phyloP scores from a whole-genome alignment of 2,888 invertebrate genomes.

The Bombylius discolor region DNA sequence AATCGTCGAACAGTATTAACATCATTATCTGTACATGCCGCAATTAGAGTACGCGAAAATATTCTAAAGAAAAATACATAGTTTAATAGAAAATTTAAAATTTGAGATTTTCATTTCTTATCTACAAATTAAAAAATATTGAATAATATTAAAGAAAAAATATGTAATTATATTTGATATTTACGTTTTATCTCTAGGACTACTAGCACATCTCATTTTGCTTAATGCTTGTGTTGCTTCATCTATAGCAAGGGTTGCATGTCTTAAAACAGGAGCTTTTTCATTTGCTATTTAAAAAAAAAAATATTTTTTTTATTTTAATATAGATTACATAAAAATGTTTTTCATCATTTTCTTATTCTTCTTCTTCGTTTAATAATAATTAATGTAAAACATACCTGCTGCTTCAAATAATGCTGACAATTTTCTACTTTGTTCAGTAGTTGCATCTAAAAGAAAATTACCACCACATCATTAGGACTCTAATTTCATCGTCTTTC shows the following conservation, averaged over 20 bases:
- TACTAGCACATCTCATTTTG: constrained; percentile 85
- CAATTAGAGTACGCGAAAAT: constrained; percentile 63
- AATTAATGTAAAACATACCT: constrained; percentile 25
- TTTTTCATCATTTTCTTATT: not conserved
- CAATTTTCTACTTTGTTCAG: constrained; percentile 43
- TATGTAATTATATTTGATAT: constrained; percentile 15
- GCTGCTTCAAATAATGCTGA: constrained; percentile 91
- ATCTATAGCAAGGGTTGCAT: constrained; percentile 75
- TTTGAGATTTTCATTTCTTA: not conserved
- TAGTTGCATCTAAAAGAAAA: constrained; percentile 39
- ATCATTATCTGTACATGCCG: constrained; percentile 91
- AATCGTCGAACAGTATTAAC: constrained; percentile 84
- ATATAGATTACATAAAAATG: not conserved
- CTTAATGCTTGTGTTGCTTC: constrained; percentile 94
- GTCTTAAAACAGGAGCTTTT: constrained; percentile 35
- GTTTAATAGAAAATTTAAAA: constrained; percentile 4
- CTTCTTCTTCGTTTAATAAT: not conserved
- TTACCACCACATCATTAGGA: constrained; percentile 29
- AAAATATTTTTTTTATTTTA: not conserved
- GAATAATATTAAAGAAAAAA: not conserved
- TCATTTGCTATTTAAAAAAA: constrained; percentile 25
- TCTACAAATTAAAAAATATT: not conserved
- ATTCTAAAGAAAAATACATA: constrained; percentile 21
- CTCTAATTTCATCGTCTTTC: constrained; percentile 30
- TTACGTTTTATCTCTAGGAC: constrained; percentile 47